Percentiles rank a stretch among this genome's conserved stretches.
Conservation (phyloP, 2,113 vertebrate genomes). For the Corythaeola cristata region DNA sequence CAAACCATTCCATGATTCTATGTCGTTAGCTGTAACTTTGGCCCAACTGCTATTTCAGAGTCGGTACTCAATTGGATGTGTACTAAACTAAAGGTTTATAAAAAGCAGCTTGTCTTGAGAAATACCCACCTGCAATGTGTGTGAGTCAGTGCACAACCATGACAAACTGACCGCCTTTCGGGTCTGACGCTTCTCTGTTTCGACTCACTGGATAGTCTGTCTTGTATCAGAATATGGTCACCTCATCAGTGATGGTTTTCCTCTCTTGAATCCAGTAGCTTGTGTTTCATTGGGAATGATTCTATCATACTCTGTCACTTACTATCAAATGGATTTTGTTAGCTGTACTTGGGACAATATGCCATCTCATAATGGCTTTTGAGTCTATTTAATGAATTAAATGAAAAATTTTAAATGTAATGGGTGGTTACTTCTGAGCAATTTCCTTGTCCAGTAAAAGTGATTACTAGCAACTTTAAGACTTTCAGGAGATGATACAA, state of each 20-base stretch:
- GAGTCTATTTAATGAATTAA: not conserved
- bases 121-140: not conserved
- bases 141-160: not conserved
- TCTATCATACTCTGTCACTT: not conserved
- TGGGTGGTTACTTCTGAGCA: not conserved
- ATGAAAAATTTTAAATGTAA: not conserved
- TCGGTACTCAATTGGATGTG: rapidly evolving
- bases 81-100: not conserved
- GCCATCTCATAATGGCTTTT: not conserved
- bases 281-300: not conserved
- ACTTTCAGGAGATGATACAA: not conserved
- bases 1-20: too few relatives aligned
- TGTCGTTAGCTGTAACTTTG: not conserved
- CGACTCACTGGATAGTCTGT: not conserved
- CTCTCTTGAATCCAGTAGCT: not conserved
- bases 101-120: not conserved
- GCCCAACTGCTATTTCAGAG: not conserved
- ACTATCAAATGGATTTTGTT: not conserved
- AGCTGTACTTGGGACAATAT: not conserved
- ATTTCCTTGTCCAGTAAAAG: not conserved
- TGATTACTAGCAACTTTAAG: not conserved
- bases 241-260: not conserved
- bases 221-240: not conserved
- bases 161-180: not conserved
- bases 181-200: not conserved